Base-by-base conservation (phyloP, 2,113 vertebrate species). In the Chloropsis cyanopogon region DNA sequence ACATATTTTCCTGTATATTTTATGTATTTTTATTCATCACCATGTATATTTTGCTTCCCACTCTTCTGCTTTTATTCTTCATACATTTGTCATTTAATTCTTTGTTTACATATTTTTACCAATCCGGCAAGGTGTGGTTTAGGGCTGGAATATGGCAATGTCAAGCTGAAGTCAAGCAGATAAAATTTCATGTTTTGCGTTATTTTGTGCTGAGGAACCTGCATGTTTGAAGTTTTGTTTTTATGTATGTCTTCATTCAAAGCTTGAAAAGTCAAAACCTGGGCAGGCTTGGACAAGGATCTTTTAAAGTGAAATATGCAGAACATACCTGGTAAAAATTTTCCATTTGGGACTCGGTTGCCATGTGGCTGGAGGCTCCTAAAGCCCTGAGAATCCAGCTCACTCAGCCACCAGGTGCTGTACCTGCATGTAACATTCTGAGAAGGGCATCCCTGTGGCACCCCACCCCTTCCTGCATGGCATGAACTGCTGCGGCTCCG, bases 401-500 rank as follows among this genome's bases (percentile, higher is more conserved):
- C n/a, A 37, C 14, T 54, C 49, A 39, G 76, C 41, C 44, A 24
- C 5, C 37, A 8, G 64, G 54, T 37, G 52, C 77, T 66, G 37
- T 29, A 12, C 26, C 35, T 65, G 37, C 28, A 13, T 19, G 18
- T 13, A 2, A 10, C 12, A 2, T 31, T 66, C 28, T n/a, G 8
- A 15, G 53, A 41, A 6, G 37, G 20, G 39, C 42, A 28, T 11
- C 33, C 35, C 19, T 21, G 39, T 4, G 56, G 21, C 57, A 29
- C 14, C 25, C 26, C 39, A 52, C 2, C 42, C 50, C 21, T 61
- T 59, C 77, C 79, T 12, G 19, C 28, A 10, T 3, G 0, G 1
- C 0, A 2, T 9, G 54, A 73, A 2, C 52, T 70, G n/a, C 68
- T 63, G 1, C 6, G 52, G 86, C 75, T 88, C 61, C 0, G 0